Evolutionary conservation across 2,888 invertebrate genomes (phyloP).

Genomic region (Parnassius apollo): DNA sequence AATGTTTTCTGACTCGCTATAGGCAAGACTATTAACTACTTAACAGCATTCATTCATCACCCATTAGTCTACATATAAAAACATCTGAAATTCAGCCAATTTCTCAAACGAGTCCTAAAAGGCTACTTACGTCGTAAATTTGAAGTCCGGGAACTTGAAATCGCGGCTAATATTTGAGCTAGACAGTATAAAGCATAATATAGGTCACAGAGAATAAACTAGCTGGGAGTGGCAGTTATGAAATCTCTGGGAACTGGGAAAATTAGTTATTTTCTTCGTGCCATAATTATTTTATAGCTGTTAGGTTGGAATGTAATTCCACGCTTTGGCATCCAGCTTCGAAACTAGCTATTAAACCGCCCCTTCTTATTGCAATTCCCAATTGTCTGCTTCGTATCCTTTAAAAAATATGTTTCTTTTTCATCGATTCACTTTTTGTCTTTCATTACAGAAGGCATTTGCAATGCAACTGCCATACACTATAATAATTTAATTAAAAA

Average conservation of each 20-base stretch:
- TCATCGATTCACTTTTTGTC: no score
- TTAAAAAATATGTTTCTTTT: slow-evolving; percentile 5
- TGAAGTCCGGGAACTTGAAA: slow-evolving; percentile 8
- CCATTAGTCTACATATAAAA: background rate
- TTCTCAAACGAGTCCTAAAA: slow-evolving; percentile 1
- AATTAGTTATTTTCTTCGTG: slow-evolving; percentile 25
- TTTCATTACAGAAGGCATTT: no score
- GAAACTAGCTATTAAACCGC: slow-evolving; percentile 8
- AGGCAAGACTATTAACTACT: background rate
- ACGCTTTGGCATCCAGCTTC: slow-evolving; percentile 14
- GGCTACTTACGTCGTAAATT: slow-evolving; percentile 17
- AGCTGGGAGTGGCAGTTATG: slow-evolving; percentile 7
- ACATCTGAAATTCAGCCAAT: slow-evolving; percentile 17
- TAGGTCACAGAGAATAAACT: background rate
- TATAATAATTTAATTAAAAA: no score
- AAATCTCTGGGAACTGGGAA: slow-evolving; percentile 8
- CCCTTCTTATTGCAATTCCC: slow-evolving; percentile 1
- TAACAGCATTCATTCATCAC: background rate
- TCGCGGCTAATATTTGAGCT: slow-evolving; percentile 6
- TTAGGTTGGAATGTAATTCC: slow-evolving; percentile 24
- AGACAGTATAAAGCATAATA: slow-evolving; percentile 5
- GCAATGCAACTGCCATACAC: no score
- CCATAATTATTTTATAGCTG: slow-evolving; percentile 29
- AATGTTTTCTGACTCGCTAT: no score
- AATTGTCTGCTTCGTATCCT: background rate